Conservation (phyloP, 2,888 invertebrate species). For the Cerastis rubricosa region DNA sequence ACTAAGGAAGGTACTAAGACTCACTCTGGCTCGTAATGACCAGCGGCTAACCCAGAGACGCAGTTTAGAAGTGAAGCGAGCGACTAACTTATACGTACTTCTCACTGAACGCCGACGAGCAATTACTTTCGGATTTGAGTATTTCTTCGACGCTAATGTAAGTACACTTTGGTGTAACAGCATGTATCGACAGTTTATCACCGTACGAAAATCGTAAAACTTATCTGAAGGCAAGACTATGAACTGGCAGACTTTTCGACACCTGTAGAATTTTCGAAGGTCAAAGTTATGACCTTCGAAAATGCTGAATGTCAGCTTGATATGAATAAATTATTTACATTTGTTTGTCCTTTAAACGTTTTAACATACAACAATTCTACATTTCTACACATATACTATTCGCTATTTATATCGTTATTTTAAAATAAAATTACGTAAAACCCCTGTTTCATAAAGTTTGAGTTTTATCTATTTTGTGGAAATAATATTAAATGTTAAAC, state of each 20-base stretch:
- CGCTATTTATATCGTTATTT: background rate
- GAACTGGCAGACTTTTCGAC: background rate
- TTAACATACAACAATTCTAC: background rate
- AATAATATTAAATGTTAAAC: constrained; percentile 36
- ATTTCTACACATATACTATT: background rate
- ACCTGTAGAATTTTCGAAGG: background rate
- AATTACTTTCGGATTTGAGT: constrained; percentile 27
- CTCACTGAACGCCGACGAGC: constrained; percentile 25
- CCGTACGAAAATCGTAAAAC: constrained; percentile 6
- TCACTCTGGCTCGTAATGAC: constrained; percentile 54
- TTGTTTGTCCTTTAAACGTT: background rate
- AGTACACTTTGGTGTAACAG: background rate
- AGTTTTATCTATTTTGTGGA: background rate
- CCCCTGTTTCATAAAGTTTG: background rate
- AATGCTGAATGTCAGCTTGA: background rate
- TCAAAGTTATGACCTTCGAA: background rate
- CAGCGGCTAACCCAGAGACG: constrained; percentile 33
- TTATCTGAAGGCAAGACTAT: constrained; percentile 13
- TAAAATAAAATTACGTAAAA: background rate
- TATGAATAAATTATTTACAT: background rate
- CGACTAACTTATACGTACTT: constrained; percentile 24
- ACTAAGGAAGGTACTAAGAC: constrained; percentile 44
- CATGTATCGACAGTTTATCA: constrained; percentile 19
- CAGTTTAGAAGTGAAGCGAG: constrained; percentile 34
- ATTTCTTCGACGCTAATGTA: constrained; percentile 11